These are phyloP conservation scores for Hipposideros larvatus DNA, from an alignment of 2,797 vertebrate species.

Conservation along the genomic window DNA sequence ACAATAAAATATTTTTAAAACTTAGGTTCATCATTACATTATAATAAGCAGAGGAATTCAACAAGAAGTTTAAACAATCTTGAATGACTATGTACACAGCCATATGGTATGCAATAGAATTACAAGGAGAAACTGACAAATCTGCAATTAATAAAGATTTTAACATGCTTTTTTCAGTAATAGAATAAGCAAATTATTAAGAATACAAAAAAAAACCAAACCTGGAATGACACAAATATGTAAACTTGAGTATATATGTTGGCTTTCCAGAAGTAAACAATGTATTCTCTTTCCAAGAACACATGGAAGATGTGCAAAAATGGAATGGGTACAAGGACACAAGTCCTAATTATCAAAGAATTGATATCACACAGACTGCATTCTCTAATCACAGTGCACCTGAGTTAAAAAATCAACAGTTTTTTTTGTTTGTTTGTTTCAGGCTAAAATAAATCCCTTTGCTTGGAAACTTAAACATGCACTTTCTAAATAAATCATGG, in stretches of 20 bases:
- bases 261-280: conserved; percentile 26
- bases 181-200: conserved; percentile 10
- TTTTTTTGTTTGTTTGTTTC: not conserved
- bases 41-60: conserved; percentile 7
- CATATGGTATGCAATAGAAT: not conserved
- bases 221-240: not conserved
- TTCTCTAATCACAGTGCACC: not conserved
- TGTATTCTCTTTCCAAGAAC: conserved; percentile 14
- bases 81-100: not conserved
- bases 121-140: conserved; percentile 1
- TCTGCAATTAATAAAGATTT: conserved; percentile 36
- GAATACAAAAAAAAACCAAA: not conserved
- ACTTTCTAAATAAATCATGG: conserved; percentile 30
- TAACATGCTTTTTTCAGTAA: not conserved
- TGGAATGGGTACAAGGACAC: not conserved
- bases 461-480: conserved; percentile 3
- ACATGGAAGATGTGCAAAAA: not conserved
- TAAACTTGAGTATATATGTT: not conserved
- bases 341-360: not conserved
- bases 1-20: conserved; percentile 29
- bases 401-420: conserved; percentile 27
- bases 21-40: not conserved
- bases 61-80: conserved; percentile 30
- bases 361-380: not conserved
- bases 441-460: conserved; percentile 37